Conservation (phyloP, 2,113 vertebrate genomes). For the Castor canadensis region DNA sequence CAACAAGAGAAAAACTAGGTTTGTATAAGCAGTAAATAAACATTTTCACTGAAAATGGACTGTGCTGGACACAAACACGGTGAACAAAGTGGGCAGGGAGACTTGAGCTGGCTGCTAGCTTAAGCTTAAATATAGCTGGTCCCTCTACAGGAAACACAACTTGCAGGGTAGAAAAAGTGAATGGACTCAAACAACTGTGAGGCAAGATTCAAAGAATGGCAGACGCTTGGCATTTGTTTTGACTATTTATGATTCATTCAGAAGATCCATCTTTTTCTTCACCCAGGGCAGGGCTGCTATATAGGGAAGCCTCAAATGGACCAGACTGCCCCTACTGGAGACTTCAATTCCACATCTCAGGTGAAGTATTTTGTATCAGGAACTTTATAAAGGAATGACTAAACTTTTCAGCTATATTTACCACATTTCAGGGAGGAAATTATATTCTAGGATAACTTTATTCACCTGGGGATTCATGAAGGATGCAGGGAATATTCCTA, state of each 20-base stretch:
- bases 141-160: background rate
- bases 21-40: background rate
- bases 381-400: background rate
- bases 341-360: background rate
- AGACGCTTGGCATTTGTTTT: background rate
- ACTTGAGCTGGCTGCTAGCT: background rate
- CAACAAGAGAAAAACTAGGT: background rate
- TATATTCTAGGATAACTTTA: background rate
- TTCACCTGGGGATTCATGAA: background rate
- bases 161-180: background rate
- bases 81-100: background rate
- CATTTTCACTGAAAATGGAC: background rate
- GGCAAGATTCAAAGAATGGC: background rate
- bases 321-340: rapidly evolving
- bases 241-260: background rate
- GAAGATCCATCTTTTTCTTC: background rate
- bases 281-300: background rate
- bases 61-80: background rate
- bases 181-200: background rate
- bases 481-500: background rate
- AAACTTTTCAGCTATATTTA: background rate
- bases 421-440: background rate
- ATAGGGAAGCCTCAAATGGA: no score
- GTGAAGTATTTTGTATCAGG: background rate
- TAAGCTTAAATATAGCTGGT: background rate